These are phyloP conservation scores for Ophonus ardosiacus DNA, from an alignment of 2,888 invertebrate species.

Conservation along the genomic window DNA sequence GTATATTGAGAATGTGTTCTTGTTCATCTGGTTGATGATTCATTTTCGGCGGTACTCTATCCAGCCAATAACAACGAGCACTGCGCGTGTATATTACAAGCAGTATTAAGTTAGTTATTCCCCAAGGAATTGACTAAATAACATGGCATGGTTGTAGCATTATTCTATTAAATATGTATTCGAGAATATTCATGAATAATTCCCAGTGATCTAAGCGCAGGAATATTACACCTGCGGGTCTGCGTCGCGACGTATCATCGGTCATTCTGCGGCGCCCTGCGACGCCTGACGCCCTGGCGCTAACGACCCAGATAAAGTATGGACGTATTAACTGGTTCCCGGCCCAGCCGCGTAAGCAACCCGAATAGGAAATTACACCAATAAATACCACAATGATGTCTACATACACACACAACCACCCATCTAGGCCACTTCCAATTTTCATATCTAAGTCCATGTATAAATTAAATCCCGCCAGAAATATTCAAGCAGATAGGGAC, in stretches of 20 bases:
- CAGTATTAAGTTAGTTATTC: slow-evolving; percentile 60
- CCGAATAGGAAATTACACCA: slow-evolving; percentile 62
- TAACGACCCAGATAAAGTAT: slow-evolving; percentile 56
- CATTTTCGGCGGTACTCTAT: not conserved
- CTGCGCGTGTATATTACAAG: slow-evolving; percentile 30
- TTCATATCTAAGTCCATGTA: no score
- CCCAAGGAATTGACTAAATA: slow-evolving; percentile 61
- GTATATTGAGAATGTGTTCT: not conserved
- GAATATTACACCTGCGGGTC: slow-evolving; percentile 58
- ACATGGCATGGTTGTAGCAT: slow-evolving; percentile 46
- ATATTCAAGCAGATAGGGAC: no score
- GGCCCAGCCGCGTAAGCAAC: slow-evolving; percentile 34
- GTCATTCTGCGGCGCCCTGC: slow-evolving; percentile 45
- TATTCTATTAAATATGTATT: slow-evolving; percentile 64
- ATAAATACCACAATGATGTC: slow-evolving; percentile 61
- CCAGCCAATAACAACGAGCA: not conserved
- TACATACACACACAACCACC: slow-evolving; percentile 9
- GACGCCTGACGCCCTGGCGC: slow-evolving; percentile 25
- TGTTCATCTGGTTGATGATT: not conserved
- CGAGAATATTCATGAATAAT: slow-evolving; percentile 62
- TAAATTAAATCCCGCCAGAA: no score
- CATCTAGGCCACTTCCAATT: no score
- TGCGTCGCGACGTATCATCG: slow-evolving; percentile 52
- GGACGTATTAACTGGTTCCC: slow-evolving; percentile 42
- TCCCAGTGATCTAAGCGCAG: slow-evolving; percentile 56